Conservation (phyloP, 2,888 invertebrate species). For the Epiblema foenella region DNA sequence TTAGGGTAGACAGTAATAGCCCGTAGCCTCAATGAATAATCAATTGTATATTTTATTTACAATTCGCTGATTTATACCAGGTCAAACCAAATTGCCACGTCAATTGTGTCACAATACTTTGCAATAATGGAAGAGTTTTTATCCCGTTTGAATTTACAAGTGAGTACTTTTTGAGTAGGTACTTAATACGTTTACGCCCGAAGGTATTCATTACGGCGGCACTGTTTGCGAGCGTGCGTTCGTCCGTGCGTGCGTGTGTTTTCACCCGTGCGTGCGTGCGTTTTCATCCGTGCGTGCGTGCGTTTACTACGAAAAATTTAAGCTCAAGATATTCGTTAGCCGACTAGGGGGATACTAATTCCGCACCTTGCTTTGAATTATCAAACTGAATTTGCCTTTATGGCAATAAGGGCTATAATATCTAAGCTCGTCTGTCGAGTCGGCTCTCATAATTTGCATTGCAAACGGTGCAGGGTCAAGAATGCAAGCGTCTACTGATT, state of each 20-base stretch:
- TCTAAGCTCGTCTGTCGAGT: background rate
- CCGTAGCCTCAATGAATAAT: slow-evolving; percentile 25
- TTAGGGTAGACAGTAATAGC: too few species aligned
- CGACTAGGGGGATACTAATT: background rate
- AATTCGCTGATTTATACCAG: slow-evolving; percentile 5
- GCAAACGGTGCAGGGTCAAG: slow-evolving; percentile 23
- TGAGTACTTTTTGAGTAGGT: too few species aligned
- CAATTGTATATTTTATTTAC: slow-evolving; percentile 7
- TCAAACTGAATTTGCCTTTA: background rate
- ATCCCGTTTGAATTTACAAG: background rate
- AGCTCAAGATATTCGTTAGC: background rate
- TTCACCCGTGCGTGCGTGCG: too few species aligned
- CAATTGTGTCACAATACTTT: too few species aligned
- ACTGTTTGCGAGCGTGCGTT: too few species aligned
- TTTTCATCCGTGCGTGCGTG: too few species aligned
- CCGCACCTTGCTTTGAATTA: background rate
- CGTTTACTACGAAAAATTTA: too few species aligned
- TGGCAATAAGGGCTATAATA: background rate
- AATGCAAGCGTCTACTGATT: slow-evolving; percentile 24
- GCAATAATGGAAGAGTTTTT: background rate
- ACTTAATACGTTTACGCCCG: too few species aligned
- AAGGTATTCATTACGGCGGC: too few species aligned
- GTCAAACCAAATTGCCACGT: background rate
- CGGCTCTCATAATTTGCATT: slow-evolving; percentile 21
- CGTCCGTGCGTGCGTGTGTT: too few species aligned